Percentiles rank a stretch among this genome's conserved stretches.
Conservation (phyloP, 1,140 invertebrate genomes). For the Paralvinella palmiformis region DNA sequence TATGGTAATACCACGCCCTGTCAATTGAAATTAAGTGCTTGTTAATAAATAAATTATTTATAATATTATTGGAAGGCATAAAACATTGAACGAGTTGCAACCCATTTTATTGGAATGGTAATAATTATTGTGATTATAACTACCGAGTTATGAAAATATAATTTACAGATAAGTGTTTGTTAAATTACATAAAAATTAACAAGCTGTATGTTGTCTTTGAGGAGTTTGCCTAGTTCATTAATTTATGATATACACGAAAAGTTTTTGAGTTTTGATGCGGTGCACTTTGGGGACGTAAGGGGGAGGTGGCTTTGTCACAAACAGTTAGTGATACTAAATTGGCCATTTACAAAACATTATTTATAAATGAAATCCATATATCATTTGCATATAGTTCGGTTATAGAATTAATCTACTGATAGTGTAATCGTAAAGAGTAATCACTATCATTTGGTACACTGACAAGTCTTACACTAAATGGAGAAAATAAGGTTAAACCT, state of each 20-base stretch:
- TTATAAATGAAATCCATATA: constrained; percentile 7
- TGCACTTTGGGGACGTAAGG: background rate
- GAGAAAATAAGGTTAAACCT: too few relatives aligned
- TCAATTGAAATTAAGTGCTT: constrained; percentile 9
- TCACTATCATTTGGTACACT: too few relatives aligned
- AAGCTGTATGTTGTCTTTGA: too few relatives aligned
- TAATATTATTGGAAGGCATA: constrained; percentile 3
- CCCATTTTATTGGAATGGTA: constrained; percentile 2
- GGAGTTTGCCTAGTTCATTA: too few relatives aligned
- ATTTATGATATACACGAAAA: constrained; percentile 8
- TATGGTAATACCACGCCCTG: constrained; percentile 1
- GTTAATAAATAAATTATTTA: background rate
- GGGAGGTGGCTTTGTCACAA: background rate
- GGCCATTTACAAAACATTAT: background rate
- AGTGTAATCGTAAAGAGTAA: too few relatives aligned
- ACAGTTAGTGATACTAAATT: background rate
- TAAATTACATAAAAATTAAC: background rate
- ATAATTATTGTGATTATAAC: constrained; percentile 6
- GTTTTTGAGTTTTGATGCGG: constrained; percentile 7
- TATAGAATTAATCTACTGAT: too few relatives aligned
- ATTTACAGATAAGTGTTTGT: background rate
- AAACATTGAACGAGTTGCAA: constrained; percentile 6
- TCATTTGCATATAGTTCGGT: constrained; percentile 1
- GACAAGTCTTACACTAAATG: too few relatives aligned
- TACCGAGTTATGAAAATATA: background rate